These are phyloP conservation scores for Brachionus angularis DNA, from an alignment of 1,140 invertebrate species.

Conservation along the genomic window DNA sequence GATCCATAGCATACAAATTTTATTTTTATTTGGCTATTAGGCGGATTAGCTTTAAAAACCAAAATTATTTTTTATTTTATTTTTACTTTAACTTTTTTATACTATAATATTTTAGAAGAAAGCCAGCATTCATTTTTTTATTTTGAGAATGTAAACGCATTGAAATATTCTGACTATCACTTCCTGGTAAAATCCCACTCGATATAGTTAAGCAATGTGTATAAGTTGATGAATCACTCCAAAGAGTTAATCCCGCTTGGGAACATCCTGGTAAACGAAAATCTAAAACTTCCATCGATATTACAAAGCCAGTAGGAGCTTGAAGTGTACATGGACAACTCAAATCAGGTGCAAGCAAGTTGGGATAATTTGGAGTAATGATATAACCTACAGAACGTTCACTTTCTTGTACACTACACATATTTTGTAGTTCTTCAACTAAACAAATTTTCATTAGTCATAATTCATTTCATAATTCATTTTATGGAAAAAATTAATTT, in stretches of 20 bases:
- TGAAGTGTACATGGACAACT: conserved; percentile 36
- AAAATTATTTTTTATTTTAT: conserved; percentile 22
- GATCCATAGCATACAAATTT: conserved; percentile 44
- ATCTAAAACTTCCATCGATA: conserved; percentile 15
- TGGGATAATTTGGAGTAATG: conserved; percentile 31
- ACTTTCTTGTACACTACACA: conserved; percentile 25
- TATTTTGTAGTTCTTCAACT: conserved; percentile 35
- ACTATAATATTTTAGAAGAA: conserved; percentile 42
- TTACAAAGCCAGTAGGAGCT: background rate
- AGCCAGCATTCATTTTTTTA: conserved; percentile 22
- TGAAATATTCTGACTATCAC: conserved; percentile 29
- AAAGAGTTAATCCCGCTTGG: conserved; percentile 34
- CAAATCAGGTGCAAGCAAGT: background rate
- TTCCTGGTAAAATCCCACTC: background rate
- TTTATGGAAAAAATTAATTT: background rate
- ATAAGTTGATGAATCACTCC: conserved; percentile 5
- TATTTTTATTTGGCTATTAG: background rate
- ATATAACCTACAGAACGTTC: conserved; percentile 12
- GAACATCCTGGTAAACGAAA: conserved; percentile 31
- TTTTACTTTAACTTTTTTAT: background rate
- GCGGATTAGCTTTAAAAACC: background rate
- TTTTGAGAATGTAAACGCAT: conserved; percentile 23
- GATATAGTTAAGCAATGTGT: conserved; percentile 25
- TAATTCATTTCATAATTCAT: background rate
- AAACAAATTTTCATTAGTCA: background rate